Evolutionary conservation across 2,888 invertebrate species (phyloP), one percentile per base, ranked within the genome.

Genomic region (Ichneumoninae sp.): DNA sequence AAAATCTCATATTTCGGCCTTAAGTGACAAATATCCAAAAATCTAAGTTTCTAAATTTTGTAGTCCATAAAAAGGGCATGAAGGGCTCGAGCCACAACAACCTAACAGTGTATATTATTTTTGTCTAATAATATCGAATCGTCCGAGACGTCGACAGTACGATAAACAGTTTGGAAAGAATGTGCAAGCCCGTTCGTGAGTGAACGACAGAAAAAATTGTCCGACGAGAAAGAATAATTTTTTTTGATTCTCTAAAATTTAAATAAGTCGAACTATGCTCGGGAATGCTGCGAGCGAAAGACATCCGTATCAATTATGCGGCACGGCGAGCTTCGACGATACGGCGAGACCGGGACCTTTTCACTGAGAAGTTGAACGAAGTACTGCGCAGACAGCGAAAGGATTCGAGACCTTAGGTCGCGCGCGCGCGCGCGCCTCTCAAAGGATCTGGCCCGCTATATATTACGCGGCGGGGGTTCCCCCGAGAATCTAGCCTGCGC

Each of bases 281-380:
- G 89, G 88, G 88, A 90, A 19, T 47, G 22, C 40, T 22, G 7
- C 26, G 36, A 60, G 90, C 89, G 90, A 91, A 92, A 92, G 91
- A 92, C 92, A 92, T 93, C 91, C 92, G 92, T 93, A 93, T 93
- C 93, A 93, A 93, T 93, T 92, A 93, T 92, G 89, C 90, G 88
- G 36, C 50, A 52, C 90, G 91, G 91, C 89, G 90, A 65, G 86
- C 90, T 91, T 90, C 90, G 90, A 89, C 52, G 75, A 75, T 65
- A 50, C 50, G 36, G 26, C 72, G 71, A 72, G 10, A 52, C 52
- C 0, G 33, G 36, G 60, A 60, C 75, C 62, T 71, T 78, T 78
- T 79, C 26, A 71, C 65, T 62, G 52, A 71, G 71, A 36, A 71
- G 71, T 71, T 62, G 70, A 78, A 71, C 52, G 19, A 90, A 90